Conservation (phyloP, 2,797 vertebrate species). For the Holocentrus rufus region DNA sequence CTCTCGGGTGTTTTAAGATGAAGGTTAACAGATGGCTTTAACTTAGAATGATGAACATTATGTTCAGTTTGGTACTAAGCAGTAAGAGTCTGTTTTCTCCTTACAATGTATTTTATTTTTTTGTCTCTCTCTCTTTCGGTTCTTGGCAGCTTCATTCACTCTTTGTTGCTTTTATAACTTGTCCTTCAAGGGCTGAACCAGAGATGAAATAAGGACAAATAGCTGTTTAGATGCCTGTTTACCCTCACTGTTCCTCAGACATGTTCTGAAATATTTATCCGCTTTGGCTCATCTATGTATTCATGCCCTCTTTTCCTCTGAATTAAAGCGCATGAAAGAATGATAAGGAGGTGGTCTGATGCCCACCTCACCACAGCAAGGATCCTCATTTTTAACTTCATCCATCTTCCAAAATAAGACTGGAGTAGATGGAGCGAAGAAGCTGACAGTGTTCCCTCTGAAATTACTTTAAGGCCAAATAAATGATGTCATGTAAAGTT, state of each 20-base stretch:
- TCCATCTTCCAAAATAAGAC: slow-evolving; percentile 45
- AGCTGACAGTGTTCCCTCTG: slow-evolving; percentile 4
- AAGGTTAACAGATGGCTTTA: background rate
- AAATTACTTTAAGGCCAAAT: slow-evolving; percentile 27
- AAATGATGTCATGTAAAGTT: slow-evolving; percentile 53
- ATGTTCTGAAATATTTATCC: slow-evolving; percentile 70
- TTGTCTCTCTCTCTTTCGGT: background rate
- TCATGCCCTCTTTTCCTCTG: slow-evolving; percentile 63
- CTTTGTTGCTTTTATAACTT: slow-evolving; percentile 33
- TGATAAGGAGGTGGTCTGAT: slow-evolving; percentile 52
- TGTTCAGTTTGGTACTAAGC: background rate
- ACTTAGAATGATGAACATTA: background rate
- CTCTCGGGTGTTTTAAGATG: background rate
- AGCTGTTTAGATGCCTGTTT: slow-evolving; percentile 48
- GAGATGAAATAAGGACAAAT: slow-evolving; percentile 30
- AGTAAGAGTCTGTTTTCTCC: background rate
- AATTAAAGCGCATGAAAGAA: slow-evolving; percentile 70
- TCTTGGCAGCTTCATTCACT: slow-evolving; percentile 24
- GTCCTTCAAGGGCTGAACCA: slow-evolving; percentile 23
- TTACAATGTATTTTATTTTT: background rate
- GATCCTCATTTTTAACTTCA: slow-evolving; percentile 52
- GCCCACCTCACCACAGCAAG: slow-evolving; percentile 48
- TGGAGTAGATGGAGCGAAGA: background rate
- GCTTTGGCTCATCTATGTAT: slow-evolving; percentile 69
- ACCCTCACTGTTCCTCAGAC: slow-evolving; percentile 40